Percentiles rank a stretch among this genome's conserved stretches.
These are phyloP conservation scores for Neodontobutis hainanensis DNA, from an alignment of 2,113 vertebrate species.

Conservation along the genomic window DNA sequence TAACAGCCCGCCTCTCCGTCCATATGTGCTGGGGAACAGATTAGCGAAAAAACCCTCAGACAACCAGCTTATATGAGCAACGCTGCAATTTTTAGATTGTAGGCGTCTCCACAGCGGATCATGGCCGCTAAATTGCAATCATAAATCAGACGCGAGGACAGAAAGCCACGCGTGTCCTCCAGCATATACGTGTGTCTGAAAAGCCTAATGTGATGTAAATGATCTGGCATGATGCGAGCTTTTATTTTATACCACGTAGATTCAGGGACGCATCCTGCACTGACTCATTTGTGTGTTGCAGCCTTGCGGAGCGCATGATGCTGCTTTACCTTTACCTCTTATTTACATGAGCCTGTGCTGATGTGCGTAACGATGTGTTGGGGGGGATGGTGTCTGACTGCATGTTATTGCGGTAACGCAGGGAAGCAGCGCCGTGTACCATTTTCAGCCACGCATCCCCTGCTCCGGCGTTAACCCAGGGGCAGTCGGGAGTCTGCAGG, in stretches of 20 bases:
- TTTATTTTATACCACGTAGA: neutral
- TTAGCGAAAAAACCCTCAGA: constrained; percentile 30
- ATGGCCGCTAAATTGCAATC: constrained; percentile 13
- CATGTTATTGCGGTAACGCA: constrained; percentile 19
- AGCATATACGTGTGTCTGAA: too few relatives aligned
- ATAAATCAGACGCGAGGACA: constrained; percentile 10
- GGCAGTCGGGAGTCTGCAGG: constrained; percentile 69
- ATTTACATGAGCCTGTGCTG: constrained; percentile 42
- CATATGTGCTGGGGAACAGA: constrained; percentile 29
- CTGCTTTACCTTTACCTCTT: constrained; percentile 23
- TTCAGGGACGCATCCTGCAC: neutral
- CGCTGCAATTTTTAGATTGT: neutral
- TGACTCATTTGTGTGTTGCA: constrained; percentile 16
- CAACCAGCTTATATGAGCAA: constrained; percentile 18
- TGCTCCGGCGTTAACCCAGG: constrained; percentile 46
- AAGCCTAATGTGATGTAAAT: neutral
- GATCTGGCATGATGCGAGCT: neutral
- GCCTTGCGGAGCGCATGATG: constrained; percentile 14
- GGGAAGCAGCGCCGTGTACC: constrained; percentile 11
- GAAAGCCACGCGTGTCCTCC: neutral
- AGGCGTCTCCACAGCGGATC: constrained; percentile 41
- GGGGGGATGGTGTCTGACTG: constrained; percentile 26
- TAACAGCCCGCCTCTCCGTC: constrained; percentile 54
- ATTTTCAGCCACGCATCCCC: constrained; percentile 18
- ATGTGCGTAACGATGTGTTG: constrained; percentile 32